Evolutionary conservation across 2,888 invertebrate genomes (phyloP).

Genomic region (Hydraecia micacea): DNA sequence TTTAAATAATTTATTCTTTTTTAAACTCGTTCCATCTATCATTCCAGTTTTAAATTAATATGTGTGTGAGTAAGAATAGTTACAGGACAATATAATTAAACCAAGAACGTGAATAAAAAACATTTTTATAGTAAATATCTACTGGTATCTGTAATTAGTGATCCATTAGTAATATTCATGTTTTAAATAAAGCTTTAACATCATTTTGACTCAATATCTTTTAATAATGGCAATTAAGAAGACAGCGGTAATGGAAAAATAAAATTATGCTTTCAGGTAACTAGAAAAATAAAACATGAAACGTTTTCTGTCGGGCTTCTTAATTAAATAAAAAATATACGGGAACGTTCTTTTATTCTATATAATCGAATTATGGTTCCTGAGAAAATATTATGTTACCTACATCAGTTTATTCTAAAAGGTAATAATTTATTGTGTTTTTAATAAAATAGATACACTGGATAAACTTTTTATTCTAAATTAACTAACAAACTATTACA

Average conservation of each 20-base stretch:
- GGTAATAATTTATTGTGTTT: background rate
- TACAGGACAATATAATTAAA: constrained; percentile 26
- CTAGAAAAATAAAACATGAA: constrained; percentile 67
- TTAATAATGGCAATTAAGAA: constrained; percentile 76
- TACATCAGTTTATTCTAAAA: constrained; percentile 15
- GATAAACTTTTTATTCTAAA: background rate
- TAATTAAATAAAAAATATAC: constrained; percentile 59
- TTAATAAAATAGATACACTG: background rate
- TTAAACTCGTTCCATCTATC: constrained; percentile 36
- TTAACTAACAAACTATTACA: background rate
- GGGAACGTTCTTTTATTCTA: constrained; percentile 14
- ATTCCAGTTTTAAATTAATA: constrained; percentile 38
- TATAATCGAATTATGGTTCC: constrained; percentile 26
- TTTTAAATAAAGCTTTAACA: constrained; percentile 67
- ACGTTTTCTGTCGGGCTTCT: constrained; percentile 52
- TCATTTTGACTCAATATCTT: constrained; percentile 69
- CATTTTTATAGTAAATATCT: constrained; percentile 29
- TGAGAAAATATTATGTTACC: background rate
- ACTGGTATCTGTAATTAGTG: constrained; percentile 63
- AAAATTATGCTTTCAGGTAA: constrained; percentile 73
- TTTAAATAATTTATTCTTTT: constrained; percentile 48
- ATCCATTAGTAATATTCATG: constrained; percentile 70
- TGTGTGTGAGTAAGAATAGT: constrained; percentile 7
- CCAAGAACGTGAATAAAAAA: constrained; percentile 33
- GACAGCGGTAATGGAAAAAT: constrained; percentile 78